These are phyloP conservation scores for Rapana venosa DNA, from an alignment of 2,888 invertebrate species.

Conservation along the genomic window DNA sequence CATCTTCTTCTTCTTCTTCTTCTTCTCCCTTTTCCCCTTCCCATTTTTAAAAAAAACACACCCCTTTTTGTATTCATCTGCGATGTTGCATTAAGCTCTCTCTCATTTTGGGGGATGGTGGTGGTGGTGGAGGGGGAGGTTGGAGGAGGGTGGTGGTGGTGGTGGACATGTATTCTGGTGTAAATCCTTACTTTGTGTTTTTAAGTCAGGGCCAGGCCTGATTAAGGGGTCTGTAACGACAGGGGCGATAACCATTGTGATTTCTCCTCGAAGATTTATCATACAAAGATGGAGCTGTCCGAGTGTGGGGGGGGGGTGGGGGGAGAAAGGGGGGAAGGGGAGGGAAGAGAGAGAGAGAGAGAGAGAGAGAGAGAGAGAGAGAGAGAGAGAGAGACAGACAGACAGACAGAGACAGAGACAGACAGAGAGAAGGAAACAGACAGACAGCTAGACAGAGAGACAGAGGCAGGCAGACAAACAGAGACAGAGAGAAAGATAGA, in stretches of 20 bases:
- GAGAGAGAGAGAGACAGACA: no score
- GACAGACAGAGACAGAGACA: no score
- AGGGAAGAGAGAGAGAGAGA: no score
- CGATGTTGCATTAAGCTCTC: not conserved
- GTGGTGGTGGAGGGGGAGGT: not conserved
- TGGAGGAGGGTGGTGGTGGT: no score
- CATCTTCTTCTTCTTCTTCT: not conserved
- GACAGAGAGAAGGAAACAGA: no score
- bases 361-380: no score
- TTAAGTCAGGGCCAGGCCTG: not conserved
- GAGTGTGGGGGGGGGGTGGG: not conserved
- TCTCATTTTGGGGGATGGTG: not conserved
- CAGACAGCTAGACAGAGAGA: no score
- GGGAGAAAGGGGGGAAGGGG: no score
- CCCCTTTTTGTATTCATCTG: not conserved
- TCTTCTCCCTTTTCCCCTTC: not conserved
- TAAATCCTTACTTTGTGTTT: not conserved
- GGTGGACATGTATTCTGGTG: not conserved
- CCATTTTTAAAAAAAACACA: not conserved
- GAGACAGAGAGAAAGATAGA: no score
- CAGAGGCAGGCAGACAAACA: no score
- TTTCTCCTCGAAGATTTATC: not conserved
- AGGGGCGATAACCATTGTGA: not conserved
- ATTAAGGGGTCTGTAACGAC: conserved; percentile 1
- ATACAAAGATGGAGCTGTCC: not conserved